A percentile compares a stretch with the other conserved stretches of the same genome.
Conservation (phyloP, 2,113 vertebrate genomes). For the Cochlearius cochlearius region DNA sequence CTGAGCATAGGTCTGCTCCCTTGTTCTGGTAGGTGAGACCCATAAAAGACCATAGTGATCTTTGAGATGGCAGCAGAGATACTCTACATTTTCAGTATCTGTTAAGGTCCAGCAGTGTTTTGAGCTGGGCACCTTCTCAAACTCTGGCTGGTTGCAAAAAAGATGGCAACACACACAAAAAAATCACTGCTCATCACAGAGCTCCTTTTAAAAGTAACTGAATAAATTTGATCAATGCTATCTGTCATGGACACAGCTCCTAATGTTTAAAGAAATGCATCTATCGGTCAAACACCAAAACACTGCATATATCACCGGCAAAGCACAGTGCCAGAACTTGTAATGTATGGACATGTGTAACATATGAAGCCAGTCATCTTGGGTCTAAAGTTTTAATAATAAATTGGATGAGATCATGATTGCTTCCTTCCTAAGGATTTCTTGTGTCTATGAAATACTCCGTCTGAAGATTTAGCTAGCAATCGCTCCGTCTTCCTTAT, state of each 20-base stretch:
- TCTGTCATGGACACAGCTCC: neutral
- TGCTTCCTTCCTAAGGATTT: neutral
- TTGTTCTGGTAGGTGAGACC: neutral
- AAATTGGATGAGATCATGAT: neutral
- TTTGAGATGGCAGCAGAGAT: neutral
- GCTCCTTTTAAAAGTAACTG: neutral
- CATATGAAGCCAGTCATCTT: neutral
- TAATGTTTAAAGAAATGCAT: neutral
- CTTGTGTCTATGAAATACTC: neutral
- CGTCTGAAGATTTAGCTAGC: neutral
- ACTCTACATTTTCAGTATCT: neutral
- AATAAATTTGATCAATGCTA: neutral
- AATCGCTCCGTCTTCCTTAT: neutral
- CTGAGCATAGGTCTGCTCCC: neutral
- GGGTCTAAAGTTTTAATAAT: neutral
- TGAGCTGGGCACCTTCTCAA: neutral
- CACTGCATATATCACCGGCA: neutral
- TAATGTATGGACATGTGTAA: neutral
- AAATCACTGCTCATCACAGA: neutral
- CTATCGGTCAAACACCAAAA: neutral
- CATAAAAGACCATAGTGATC: neutral
- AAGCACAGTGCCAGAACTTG: neutral
- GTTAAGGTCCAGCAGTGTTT: neutral
- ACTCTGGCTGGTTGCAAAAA: neutral
- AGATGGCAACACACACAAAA: neutral